A percentile compares a stretch with the other conserved stretches of the same genome.
Conservation (phyloP, 53 echinoderm and acorn worm species). For the Apostichopus leukothele region DNA sequence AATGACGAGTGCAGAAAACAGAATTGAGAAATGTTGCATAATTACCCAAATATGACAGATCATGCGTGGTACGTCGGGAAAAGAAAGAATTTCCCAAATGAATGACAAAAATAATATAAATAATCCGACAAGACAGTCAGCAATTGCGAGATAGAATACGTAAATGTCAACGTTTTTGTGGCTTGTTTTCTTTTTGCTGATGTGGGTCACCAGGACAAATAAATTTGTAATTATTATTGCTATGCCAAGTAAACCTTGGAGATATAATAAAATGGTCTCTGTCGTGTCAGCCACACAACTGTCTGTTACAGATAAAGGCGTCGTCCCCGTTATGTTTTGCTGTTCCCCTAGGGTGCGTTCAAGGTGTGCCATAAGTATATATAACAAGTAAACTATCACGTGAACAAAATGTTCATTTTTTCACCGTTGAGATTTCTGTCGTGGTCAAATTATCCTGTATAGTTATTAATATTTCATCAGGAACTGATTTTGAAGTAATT, state of each 20-base stretch:
- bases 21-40: background rate
- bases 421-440: too few relatives aligned
- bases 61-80: background rate
- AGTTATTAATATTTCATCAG: too few relatives aligned
- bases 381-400: too few relatives aligned
- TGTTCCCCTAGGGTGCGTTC: too few relatives aligned
- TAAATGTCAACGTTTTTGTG: background rate
- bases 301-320: too few relatives aligned
- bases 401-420: too few relatives aligned
- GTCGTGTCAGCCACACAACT: background rate
- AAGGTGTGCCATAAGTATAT: too few relatives aligned
- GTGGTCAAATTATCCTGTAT: too few relatives aligned
- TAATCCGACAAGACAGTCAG: background rate
- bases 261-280: background rate
- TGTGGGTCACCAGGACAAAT: background rate
- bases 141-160: background rate
- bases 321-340: too few relatives aligned
- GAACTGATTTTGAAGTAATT: too few relatives aligned
- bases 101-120: background rate
- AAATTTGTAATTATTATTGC: background rate
- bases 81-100: background rate
- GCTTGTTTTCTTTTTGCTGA: background rate
- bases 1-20: conserved; percentile 9
- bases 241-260: background rate
- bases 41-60: conserved; percentile 10